Conservation (phyloP, 2,797 vertebrate genomes). For the Sebastes vulpes region DNA sequence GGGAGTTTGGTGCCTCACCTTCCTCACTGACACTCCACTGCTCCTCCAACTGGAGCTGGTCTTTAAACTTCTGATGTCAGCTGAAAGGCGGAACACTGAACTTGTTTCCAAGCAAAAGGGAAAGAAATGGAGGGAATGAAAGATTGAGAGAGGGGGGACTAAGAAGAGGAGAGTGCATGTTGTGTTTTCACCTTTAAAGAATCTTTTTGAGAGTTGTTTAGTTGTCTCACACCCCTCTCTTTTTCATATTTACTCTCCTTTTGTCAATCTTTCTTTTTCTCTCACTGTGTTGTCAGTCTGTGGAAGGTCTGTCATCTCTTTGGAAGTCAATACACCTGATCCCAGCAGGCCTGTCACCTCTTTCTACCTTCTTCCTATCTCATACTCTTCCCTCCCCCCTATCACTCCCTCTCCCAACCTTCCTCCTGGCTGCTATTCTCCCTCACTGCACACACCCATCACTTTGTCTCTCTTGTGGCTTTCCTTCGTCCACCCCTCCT, state of each 20-base stretch:
- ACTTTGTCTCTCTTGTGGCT: conserved; percentile 54
- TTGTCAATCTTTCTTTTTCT: background rate
- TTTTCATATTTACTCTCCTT: background rate
- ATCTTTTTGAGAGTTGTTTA: background rate
- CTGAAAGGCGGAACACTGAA: conserved; percentile 75
- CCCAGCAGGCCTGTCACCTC: conserved; percentile 37
- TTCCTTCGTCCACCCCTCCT: conserved; percentile 11
- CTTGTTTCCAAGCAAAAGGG: conserved; percentile 42
- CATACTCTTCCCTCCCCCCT: conserved; percentile 5
- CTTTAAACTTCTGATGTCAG: conserved; percentile 79
- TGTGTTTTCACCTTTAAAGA: conserved; percentile 16
- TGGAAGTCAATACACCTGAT: conserved; percentile 44
- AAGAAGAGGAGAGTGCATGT: background rate
- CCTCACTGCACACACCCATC: conserved; percentile 57
- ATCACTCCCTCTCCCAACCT: conserved; percentile 23
- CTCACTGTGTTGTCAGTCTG: conserved; percentile 3
- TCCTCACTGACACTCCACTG: conserved; percentile 68
- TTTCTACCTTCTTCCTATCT: conserved; percentile 24
- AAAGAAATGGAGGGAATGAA: conserved; percentile 20
- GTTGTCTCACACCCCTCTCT: background rate
- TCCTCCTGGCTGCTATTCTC: conserved; percentile 47
- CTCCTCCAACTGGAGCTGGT: conserved; percentile 64
- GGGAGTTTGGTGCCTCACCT: conserved; percentile 81
- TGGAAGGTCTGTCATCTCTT: conserved; percentile 9
- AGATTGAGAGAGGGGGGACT: conserved; percentile 13